phyloP scores from a whole-genome alignment of 2,113 vertebrate species.

The Channa argus region DNA sequence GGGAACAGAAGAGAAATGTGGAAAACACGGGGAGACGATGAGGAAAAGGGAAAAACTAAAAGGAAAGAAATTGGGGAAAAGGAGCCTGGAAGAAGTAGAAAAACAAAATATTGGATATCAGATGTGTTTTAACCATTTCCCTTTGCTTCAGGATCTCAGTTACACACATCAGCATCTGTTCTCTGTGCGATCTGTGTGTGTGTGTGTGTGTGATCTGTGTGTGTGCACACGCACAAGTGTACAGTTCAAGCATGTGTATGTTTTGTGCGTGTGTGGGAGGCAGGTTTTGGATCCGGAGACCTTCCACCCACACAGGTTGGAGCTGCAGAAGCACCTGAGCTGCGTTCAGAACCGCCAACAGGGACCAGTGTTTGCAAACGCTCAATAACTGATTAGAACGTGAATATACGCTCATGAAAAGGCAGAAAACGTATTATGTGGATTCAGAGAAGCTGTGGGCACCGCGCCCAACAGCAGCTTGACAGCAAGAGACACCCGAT shows the following conservation, averaged over 20 bases:
- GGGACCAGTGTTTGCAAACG: slow-evolving; percentile 69
- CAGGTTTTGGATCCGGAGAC: slow-evolving; percentile 60
- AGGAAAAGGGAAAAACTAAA: background rate
- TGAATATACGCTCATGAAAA: slow-evolving; percentile 34
- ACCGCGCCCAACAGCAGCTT: slow-evolving; percentile 28
- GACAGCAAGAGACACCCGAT: slow-evolving; percentile 19
- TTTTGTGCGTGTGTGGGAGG: slow-evolving; percentile 63
- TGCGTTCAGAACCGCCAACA: slow-evolving; percentile 49
- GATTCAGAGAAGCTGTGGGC: slow-evolving; percentile 45
- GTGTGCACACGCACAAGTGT: background rate
- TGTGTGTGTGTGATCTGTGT: slow-evolving; percentile 7
- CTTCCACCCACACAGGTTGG: slow-evolving; percentile 69
- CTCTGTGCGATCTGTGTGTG: background rate
- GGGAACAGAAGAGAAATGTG: background rate
- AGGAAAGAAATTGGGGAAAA: background rate
- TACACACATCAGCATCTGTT: slow-evolving; percentile 22
- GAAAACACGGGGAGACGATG: background rate
- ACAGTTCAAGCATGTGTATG: background rate
- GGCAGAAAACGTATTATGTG: slow-evolving; percentile 24
- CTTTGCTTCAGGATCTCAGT: slow-evolving; percentile 41
- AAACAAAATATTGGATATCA: slow-evolving; percentile 29
- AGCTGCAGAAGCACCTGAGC: slow-evolving; percentile 72
- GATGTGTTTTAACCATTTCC: slow-evolving; percentile 29
- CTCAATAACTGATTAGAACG: slow-evolving; percentile 63
- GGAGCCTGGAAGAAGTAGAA: background rate